Base-by-base conservation (phyloP, 2,888 invertebrate species). In the Caenorhabditis angaria region DNA sequence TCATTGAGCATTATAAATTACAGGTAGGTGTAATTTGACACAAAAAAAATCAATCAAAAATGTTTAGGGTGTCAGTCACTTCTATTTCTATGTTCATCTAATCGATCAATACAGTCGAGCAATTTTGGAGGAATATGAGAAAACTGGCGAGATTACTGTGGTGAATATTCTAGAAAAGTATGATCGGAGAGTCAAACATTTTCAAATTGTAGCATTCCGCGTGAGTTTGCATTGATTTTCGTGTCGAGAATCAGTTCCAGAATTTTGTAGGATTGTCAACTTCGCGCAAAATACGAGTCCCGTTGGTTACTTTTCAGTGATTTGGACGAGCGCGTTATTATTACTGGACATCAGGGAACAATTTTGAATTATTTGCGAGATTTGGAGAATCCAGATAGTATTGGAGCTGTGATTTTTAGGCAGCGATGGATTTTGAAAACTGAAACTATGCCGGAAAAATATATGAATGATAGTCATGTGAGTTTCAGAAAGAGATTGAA, bases 281-380 rank as follows among this genome's bases (percentile, higher is more conserved):
- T 67, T 25, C 53, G 67, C 29, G 63, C 50, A 53, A 50, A 64
- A 0, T 51, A 47, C 32, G 54, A 61, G 25, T 72, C 72, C 10
- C 66, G 67, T 51, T 72, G 72, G 72, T 57, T 55, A 56, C 20
- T 66, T 5, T 72, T 72, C 54, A 35, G 59, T 1, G 72, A 72
- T 32, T 63, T 72, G 2, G 72, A 72, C 28, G 72, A 72, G 48
- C 51, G 72, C n/a, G 63, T 72, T 56, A 28, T 67, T 27, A 72
- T 71, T 66, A 71, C 71, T 20, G n/a, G 65, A 41, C 66, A 71
- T 48, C 58, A 58, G 10, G 71, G 71, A 47, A 63, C 25, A 2
- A 66, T 71, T 22, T 55, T 66, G 0, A 63, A 71, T 48, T 71
- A 71, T 14, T 35, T 71, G 47, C 62, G 50, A 35, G 61, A 58